Conservation (phyloP, 2,797 vertebrate genomes). For the Sciurus carolinensis region DNA sequence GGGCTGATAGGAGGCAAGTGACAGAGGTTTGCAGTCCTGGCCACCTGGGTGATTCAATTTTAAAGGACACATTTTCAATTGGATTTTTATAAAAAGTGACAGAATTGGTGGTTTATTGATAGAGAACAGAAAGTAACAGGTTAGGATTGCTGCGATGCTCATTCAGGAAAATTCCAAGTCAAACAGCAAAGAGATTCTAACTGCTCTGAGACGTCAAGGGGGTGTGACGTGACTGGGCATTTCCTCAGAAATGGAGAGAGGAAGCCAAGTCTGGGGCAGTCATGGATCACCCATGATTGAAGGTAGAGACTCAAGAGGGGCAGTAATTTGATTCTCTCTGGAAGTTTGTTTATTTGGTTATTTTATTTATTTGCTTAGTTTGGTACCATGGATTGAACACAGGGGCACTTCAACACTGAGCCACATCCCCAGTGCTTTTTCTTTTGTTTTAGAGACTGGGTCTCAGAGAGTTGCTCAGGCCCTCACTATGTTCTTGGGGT, state of each 20-base stretch:
- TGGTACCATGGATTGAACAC: too few species aligned
- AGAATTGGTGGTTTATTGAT: not conserved
- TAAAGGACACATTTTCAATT: slow-evolving; percentile 37
- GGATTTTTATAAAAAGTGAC: slow-evolving; percentile 46
- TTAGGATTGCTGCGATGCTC: not conserved
- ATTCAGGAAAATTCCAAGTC: not conserved
- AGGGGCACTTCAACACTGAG: too few species aligned
- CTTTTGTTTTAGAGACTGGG: too few species aligned
- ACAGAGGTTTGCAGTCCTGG: not conserved
- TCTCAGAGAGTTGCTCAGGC: too few species aligned
- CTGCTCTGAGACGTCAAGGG: not conserved
- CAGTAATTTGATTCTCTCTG: not conserved
- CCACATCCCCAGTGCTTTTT: too few species aligned
- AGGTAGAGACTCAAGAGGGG: not conserved
- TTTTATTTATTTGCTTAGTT: too few species aligned
- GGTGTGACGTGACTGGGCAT: not conserved
- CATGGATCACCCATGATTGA: not conserved
- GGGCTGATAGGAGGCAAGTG: not conserved
- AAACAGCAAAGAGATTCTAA: not conserved
- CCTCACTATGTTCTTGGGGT: too few species aligned
- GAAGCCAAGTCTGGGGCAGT: not conserved
- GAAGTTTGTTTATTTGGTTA: not conserved
- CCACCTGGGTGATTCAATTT: slow-evolving; percentile 42
- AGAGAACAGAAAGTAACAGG: not conserved
- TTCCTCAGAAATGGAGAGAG: not conserved